Evolutionary conservation across 2,888 invertebrate genomes (phyloP).

Genomic region (Ichneumon xanthorius): DNA sequence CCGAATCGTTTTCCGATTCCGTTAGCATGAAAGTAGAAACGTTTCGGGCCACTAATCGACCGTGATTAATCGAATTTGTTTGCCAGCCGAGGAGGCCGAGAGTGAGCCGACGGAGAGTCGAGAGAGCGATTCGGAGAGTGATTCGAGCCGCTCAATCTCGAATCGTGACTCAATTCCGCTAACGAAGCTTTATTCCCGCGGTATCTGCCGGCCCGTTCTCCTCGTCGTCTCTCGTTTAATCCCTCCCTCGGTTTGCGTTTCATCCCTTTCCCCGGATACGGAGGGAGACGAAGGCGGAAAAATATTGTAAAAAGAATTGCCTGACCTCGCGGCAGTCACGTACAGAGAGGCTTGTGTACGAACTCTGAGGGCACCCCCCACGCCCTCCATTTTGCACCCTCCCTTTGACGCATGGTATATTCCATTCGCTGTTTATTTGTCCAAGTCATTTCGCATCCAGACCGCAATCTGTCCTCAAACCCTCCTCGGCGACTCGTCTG

Average conservation of each 20-base stretch:
- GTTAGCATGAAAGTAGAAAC: conserved; percentile 45
- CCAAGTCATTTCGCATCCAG: conserved; percentile 70
- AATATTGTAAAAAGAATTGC: conserved; percentile 33
- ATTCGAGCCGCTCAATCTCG: conserved; percentile 55
- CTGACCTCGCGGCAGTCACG: conserved; percentile 55
- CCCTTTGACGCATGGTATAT: conserved; percentile 57
- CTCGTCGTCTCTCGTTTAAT: conserved; percentile 52
- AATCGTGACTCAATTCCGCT: conserved; percentile 66
- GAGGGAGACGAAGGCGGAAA: conserved; percentile 50
- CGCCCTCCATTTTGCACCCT: conserved; percentile 31
- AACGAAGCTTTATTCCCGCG: conserved; percentile 65
- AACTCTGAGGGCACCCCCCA: conserved; percentile 9
- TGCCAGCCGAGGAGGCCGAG: neutral
- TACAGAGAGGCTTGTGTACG: conserved; percentile 32
- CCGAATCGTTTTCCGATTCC: neutral
- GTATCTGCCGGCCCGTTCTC: conserved; percentile 29
- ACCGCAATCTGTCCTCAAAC: conserved; percentile 69
- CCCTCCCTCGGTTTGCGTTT: conserved; percentile 54
- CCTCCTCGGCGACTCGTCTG: conserved; percentile 49
- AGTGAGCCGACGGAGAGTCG: neutral
- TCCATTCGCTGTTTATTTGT: conserved; percentile 72
- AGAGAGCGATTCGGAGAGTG: conserved; percentile 9
- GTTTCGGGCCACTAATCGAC: conserved; percentile 52
- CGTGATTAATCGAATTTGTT: conserved; percentile 61
- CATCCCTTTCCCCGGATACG: conserved; percentile 65